phyloP scores from a whole-genome alignment of 2,888 invertebrate species.

The Anthrax anthrax region DNA sequence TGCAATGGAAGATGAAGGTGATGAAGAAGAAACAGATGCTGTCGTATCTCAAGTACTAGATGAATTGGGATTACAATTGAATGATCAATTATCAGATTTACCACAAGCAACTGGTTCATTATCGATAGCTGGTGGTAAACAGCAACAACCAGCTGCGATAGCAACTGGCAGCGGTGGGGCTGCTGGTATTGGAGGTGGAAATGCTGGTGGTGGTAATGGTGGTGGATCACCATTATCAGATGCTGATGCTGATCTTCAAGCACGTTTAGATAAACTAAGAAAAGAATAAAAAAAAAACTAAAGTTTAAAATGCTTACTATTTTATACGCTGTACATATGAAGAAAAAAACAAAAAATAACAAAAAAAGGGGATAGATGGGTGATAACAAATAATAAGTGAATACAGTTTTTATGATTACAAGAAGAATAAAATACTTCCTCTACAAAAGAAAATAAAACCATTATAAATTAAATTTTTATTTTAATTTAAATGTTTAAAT shows the following conservation, averaged over 20 bases:
- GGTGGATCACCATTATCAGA: conserved; percentile 44
- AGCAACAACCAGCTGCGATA: conserved; percentile 45
- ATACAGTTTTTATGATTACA: too few relatives aligned
- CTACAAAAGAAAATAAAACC: too few relatives aligned
- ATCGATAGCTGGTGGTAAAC: conserved; percentile 43
- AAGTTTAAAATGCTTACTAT: too few relatives aligned
- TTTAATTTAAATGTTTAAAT: too few relatives aligned
- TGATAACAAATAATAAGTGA: too few relatives aligned
- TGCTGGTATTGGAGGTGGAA: conserved; percentile 32
- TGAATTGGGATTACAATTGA: conserved; percentile 90
- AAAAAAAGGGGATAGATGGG: too few relatives aligned
- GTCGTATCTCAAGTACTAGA: conserved; percentile 93
- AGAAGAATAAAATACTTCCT: too few relatives aligned
- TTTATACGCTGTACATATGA: too few relatives aligned
- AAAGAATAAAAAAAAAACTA: conserved; percentile 48
- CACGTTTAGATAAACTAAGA: conserved; percentile 85
- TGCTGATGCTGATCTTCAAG: conserved; percentile 95
- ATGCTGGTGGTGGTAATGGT: conserved; percentile 43
- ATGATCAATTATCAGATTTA: conserved; percentile 79
- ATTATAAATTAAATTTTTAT: too few relatives aligned
- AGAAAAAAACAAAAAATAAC: too few relatives aligned
- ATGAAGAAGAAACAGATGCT: conserved; percentile 95
- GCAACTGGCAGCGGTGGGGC: conserved; percentile 30
- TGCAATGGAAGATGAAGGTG: conserved; percentile 96
- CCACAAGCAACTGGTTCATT: conserved; percentile 50